Evolutionary conservation across 1,140 invertebrate genomes (phyloP).

Genomic region (Sipha flava): DNA sequence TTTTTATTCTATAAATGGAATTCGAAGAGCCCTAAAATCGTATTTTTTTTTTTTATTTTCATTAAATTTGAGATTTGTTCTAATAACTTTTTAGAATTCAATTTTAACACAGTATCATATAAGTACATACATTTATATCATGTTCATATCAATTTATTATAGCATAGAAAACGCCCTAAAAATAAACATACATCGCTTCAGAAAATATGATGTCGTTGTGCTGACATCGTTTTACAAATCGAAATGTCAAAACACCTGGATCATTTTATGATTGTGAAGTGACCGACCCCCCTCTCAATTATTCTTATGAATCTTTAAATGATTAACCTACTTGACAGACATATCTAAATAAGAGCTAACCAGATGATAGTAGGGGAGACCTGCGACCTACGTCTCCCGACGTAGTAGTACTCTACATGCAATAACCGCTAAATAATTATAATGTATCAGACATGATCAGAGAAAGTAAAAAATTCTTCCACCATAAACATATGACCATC

Average conservation of each 20-base stretch:
- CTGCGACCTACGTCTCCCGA: neutral
- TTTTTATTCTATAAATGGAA: no score
- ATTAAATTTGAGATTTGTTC: no score
- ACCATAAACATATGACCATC: conserved; percentile 1
- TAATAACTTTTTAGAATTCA: no score
- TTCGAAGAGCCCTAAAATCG: no score
- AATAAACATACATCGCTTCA: neutral
- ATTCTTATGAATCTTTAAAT: neutral
- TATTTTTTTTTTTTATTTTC: no score
- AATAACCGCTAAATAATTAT: neutral
- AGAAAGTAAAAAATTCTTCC: conserved; percentile 17
- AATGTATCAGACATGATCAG: conserved; percentile 1
- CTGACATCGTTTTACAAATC: neutral
- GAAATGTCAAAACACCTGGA: neutral
- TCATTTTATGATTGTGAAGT: neutral
- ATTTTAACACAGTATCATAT: no score
- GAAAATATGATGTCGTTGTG: neutral
- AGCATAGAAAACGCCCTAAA: neutral
- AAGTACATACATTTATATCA: no score
- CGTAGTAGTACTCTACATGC: neutral
- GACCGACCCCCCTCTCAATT: neutral
- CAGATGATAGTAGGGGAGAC: neutral
- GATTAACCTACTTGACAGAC: neutral
- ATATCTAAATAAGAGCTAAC: neutral
- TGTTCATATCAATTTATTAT: neutral